Evolutionary conservation across 2,797 vertebrate species (phyloP).

Genomic region (Lindbergichthys nudifrons): DNA sequence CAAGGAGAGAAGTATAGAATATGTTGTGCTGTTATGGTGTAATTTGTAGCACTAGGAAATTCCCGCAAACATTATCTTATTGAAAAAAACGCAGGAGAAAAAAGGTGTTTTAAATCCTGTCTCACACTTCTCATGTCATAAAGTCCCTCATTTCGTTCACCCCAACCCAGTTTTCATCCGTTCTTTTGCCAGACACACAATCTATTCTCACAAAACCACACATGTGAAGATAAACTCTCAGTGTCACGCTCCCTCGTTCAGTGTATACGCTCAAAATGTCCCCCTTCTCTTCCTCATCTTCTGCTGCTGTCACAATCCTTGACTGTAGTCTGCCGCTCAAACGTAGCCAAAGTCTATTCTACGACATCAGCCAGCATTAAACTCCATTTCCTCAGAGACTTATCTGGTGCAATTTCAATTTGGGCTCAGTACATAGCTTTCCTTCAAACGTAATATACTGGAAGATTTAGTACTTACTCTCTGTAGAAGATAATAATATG

Average conservation of each 20-base stretch:
- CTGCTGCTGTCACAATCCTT: slow-evolving; percentile 38
- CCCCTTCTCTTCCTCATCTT: slow-evolving; percentile 33
- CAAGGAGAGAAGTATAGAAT: slow-evolving; percentile 7
- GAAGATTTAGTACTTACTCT: slow-evolving; percentile 65
- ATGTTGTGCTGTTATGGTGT: slow-evolving; percentile 15
- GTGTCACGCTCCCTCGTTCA: slow-evolving; percentile 23
- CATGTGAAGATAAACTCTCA: slow-evolving; percentile 32
- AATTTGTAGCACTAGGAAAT: slow-evolving; percentile 14
- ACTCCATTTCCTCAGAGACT: slow-evolving; percentile 76
- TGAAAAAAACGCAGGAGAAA: not conserved
- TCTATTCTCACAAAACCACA: slow-evolving; percentile 35
- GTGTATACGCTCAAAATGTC: slow-evolving; percentile 20
- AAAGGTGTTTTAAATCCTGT: slow-evolving; percentile 12
- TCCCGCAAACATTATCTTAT: slow-evolving; percentile 1
- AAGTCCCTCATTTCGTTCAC: slow-evolving; percentile 45
- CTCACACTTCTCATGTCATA: slow-evolving; percentile 14
- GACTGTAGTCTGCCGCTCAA: slow-evolving; percentile 43
- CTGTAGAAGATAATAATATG: slow-evolving; percentile 54
- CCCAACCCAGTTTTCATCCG: not conserved
- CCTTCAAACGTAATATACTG: slow-evolving; percentile 64
- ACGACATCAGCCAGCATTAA: slow-evolving; percentile 73
- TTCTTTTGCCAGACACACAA: slow-evolving; percentile 22
- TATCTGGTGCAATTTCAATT: slow-evolving; percentile 80
- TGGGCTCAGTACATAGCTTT: slow-evolving; percentile 68
- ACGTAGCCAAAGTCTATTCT: slow-evolving; percentile 54